Evolutionary conservation across 2,797 vertebrate species (phyloP), one percentile per base, ranked within the genome.

Genomic region (Valencia hispanica): DNA sequence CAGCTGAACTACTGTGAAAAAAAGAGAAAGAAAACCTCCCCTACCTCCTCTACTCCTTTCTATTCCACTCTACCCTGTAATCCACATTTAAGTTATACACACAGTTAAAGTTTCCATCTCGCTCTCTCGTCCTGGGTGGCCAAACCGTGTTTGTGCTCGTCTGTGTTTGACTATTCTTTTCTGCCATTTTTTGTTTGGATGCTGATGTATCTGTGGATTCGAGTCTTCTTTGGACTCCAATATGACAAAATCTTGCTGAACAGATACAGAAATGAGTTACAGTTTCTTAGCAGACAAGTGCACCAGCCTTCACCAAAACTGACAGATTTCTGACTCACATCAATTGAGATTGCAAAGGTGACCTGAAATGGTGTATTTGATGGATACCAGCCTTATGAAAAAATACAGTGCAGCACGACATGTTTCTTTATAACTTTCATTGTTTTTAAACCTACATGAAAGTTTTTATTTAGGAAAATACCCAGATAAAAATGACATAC

Each of bases 31-130:
- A 73, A 72, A 50, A 77, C 81, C 79, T 68, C 79, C 73, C 78
- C 73, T 59, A 72, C 79, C 84, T 50, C 51, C 57, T 65, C 76
- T 66, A 80, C 66, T 77, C 68, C 80, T 11, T 47, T 66, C 69
- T 47, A 63, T 51, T 68, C 51, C 50, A 65, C 68, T 81, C 86
- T 89, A 91, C 91, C 91, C 93, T 95, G 83, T 95, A 95, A 95
- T 96, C 94, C 91, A 90, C 88, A 92, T 81, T 89, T 92, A 89
- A 88, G 90, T 93, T 93, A 91, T 90, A 94, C 93, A 93, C 94
- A 93, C 90, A 87, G 90, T 92, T 94, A 93, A 90, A 93, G 88
- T 94, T 93, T 94, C 93, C 93, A 91, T 86, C 74, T 77, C 78
- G 83, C 81, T 74, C 81, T 79, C 57, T 85, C 81, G 76, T 92